Conservation (phyloP, 2,888 invertebrate species). For the Dicranocentrus wangi region DNA sequence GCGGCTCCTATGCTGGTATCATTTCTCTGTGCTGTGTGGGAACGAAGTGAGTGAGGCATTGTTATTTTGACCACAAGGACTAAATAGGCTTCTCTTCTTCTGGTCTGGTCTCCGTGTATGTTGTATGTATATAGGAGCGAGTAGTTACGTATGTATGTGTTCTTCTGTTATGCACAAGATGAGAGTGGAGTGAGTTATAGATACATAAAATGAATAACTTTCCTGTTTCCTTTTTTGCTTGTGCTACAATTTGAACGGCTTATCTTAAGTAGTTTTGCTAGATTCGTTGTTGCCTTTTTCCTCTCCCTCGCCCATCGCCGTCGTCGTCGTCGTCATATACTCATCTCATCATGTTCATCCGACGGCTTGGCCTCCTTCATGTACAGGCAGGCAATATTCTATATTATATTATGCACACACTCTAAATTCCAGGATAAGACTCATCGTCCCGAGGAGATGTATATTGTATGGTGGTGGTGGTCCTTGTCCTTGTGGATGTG, state of each 20-base stretch:
- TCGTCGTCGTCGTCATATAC: slow-evolving; percentile 10
- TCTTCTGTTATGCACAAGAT: neutral
- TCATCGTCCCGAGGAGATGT: too few relatives aligned
- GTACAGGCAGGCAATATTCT: neutral
- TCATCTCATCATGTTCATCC: slow-evolving; percentile 45
- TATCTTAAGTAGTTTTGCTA: slow-evolving; percentile 55
- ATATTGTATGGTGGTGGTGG: too few relatives aligned
- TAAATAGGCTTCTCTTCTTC: slow-evolving; percentile 10
- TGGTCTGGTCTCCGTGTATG: neutral
- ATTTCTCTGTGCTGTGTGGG: neutral
- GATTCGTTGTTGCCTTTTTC: slow-evolving; percentile 40
- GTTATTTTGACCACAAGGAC: slow-evolving; percentile 47
- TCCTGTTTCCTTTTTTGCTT: slow-evolving; percentile 35
- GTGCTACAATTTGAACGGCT: slow-evolving; percentile 49
- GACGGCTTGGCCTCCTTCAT: slow-evolving; percentile 15
- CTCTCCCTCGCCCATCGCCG: slow-evolving; percentile 22
- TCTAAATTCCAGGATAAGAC: too few relatives aligned
- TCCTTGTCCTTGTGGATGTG: too few relatives aligned
- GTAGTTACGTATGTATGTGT: neutral
- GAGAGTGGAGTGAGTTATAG: slow-evolving; percentile 15
- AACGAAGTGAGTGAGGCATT: slow-evolving; percentile 12
- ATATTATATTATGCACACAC: too few relatives aligned
- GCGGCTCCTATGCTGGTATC: slow-evolving; percentile 17
- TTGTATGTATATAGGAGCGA: neutral
- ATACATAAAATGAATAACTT: slow-evolving; percentile 59